Evolutionary conservation across 2,797 vertebrate genomes (phyloP).

Genomic region (Podarcis lilfordi): DNA sequence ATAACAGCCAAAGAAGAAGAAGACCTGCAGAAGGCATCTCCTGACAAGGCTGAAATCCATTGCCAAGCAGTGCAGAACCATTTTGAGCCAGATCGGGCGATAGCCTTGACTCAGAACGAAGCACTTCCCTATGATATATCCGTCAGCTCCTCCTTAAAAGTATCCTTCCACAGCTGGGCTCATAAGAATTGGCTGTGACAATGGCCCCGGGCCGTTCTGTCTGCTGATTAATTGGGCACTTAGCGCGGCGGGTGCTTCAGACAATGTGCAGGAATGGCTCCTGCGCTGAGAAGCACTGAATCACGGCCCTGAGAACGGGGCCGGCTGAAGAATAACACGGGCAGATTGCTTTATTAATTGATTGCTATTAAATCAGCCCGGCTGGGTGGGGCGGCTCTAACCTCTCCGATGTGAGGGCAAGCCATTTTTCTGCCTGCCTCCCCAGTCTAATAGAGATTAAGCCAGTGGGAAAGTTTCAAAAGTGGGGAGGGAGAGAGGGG

Average conservation of each 20-base stretch:
- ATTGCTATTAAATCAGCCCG: slow-evolving; percentile 42
- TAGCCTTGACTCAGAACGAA: too few species aligned
- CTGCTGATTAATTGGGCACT: slow-evolving; percentile 44
- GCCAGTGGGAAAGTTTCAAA: not conserved
- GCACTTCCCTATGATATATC: too few species aligned
- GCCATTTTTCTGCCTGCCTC: not conserved
- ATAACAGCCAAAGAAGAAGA: too few species aligned
- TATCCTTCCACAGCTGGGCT: not conserved
- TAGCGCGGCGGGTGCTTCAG: slow-evolving; percentile 38
- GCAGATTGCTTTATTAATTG: not conserved
- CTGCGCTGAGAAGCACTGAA: not conserved
- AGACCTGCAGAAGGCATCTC: too few species aligned
- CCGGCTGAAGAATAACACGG: slow-evolving; percentile 30
- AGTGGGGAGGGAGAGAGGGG: not conserved
- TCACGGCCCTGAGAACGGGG: slow-evolving; percentile 27
- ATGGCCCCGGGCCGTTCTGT: not conserved
- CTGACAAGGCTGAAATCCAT: too few species aligned
- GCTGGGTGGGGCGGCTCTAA: not conserved
- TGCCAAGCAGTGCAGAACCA: too few species aligned
- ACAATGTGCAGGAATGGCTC: slow-evolving; percentile 43
- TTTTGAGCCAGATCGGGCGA: too few species aligned
- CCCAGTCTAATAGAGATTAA: not conserved
- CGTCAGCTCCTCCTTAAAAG: slow-evolving; percentile 1
- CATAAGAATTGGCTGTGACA: not conserved
- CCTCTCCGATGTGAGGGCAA: not conserved